Evolutionary conservation across 2,888 invertebrate species (phyloP).

Genomic region (Epinotia demarniana): DNA sequence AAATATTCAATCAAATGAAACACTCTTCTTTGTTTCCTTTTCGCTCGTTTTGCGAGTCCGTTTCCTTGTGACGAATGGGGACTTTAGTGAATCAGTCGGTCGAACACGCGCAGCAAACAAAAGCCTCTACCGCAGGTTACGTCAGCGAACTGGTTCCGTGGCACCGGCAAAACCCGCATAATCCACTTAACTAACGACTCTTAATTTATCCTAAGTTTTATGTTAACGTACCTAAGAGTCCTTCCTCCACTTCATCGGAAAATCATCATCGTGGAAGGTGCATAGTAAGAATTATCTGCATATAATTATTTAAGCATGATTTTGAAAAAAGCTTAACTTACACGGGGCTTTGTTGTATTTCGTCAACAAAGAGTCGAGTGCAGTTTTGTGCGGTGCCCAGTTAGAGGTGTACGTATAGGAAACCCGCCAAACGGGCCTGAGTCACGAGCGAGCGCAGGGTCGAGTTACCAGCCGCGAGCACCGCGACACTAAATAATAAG

Average conservation of each 20-base stretch:
- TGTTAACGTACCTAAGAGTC: conserved; percentile 9
- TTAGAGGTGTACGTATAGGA: conserved; percentile 48
- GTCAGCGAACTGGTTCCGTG: conserved; percentile 33
- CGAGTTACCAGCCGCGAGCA: conserved; percentile 66
- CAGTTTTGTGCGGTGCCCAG: background rate
- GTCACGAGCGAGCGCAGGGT: conserved; percentile 68
- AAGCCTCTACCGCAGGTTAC: conserved; percentile 16
- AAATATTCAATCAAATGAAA: background rate
- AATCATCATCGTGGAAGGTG: background rate
- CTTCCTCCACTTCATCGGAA: conserved; percentile 2
- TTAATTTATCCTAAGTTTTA: conserved; percentile 14
- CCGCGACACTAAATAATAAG: conserved; percentile 58
- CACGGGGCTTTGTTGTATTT: conserved; percentile 6
- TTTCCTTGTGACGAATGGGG: conserved; percentile 7
- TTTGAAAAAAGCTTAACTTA: background rate
- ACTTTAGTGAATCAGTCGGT: conserved; percentile 9
- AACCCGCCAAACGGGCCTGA: conserved; percentile 68
- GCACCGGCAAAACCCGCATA: conserved; percentile 23
- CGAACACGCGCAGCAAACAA: conserved; percentile 10
- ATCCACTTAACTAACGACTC: conserved; percentile 11
- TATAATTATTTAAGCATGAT: background rate
- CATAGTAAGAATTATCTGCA: background rate
- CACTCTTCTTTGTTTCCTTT: background rate
- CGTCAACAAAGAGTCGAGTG: conserved; percentile 18
- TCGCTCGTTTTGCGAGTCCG: background rate